Conservation (phyloP, 1,140 invertebrate species). For the Wiebesia pumilae region DNA sequence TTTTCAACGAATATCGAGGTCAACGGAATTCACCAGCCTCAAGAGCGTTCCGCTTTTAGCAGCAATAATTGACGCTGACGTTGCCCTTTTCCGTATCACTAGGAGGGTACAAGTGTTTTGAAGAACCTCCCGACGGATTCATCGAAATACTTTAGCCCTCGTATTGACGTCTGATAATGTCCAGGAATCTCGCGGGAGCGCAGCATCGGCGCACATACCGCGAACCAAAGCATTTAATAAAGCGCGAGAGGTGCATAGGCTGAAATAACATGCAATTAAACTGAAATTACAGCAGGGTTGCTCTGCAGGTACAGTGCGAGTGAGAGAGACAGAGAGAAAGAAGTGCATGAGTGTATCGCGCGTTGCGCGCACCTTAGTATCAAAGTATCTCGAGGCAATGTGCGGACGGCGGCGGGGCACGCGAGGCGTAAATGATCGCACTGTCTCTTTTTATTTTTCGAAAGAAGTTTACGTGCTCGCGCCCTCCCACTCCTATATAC, state of each 20-base stretch:
- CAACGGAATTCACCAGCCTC: neutral
- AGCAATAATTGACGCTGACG: neutral
- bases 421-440: constrained; percentile 55
- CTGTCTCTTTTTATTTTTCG: constrained; percentile 21
- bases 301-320: neutral
- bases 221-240: constrained; percentile 66
- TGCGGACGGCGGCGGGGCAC: constrained; percentile 24
- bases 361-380: constrained; percentile 30
- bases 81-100: neutral
- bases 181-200: constrained; percentile 50
- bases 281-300: constrained; percentile 65
- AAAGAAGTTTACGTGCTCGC: neutral
- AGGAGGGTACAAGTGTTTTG: neutral
- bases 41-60: neutral
- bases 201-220: constrained; percentile 46
- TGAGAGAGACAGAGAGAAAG: constrained; percentile 21
- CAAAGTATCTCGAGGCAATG: constrained; percentile 27
- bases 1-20: neutral
- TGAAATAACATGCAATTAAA: constrained; percentile 72
- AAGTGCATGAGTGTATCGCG: neutral
- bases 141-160: constrained; percentile 23
- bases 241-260: constrained; percentile 59
- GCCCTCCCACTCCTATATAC: neutral
- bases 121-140: constrained; percentile 19
- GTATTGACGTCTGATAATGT: constrained; percentile 47